phyloP scores from a whole-genome alignment of 2,113 vertebrate genomes.

The Athene cunicularia region DNA sequence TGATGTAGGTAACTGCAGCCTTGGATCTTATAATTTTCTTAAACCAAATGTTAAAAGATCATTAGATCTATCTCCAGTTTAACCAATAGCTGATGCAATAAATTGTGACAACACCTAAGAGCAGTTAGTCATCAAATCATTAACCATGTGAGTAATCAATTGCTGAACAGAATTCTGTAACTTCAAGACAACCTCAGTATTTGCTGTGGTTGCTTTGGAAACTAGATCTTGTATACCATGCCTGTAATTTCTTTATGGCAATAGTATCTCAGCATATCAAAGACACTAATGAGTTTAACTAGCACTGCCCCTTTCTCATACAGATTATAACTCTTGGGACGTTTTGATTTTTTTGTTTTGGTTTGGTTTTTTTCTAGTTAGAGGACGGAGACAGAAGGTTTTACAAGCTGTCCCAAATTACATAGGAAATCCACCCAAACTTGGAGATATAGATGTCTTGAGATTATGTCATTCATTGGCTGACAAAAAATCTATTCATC shows the following conservation, averaged over 20 bases:
- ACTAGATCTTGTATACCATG: not conserved
- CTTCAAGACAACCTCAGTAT: not conserved
- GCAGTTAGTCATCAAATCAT: not conserved
- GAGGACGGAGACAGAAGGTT: not conserved
- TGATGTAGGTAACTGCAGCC: not conserved
- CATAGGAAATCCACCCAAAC: not conserved
- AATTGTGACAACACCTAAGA: not conserved
- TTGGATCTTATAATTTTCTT: not conserved
- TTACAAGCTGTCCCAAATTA: not conserved
- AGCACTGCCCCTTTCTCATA: not conserved
- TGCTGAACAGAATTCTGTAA: not conserved
- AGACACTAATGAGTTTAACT: not conserved
- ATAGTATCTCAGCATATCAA: not conserved
- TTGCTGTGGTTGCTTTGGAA: not conserved
- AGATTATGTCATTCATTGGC: not conserved
- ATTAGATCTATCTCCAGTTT: not conserved
- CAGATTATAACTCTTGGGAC: not conserved
- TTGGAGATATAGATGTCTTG: not conserved
- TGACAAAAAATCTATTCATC: not conserved
- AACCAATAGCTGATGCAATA: not conserved
- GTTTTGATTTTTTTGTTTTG: not conserved
- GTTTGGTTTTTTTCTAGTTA: not conserved
- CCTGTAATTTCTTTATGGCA: not conserved
- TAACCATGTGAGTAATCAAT: not conserved
- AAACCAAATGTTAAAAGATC: not conserved